A percentile compares a stretch with the other conserved stretches of the same genome.
phyloP scores from a whole-genome alignment of 2,888 invertebrate species.

The Phaonia tiefii region DNA sequence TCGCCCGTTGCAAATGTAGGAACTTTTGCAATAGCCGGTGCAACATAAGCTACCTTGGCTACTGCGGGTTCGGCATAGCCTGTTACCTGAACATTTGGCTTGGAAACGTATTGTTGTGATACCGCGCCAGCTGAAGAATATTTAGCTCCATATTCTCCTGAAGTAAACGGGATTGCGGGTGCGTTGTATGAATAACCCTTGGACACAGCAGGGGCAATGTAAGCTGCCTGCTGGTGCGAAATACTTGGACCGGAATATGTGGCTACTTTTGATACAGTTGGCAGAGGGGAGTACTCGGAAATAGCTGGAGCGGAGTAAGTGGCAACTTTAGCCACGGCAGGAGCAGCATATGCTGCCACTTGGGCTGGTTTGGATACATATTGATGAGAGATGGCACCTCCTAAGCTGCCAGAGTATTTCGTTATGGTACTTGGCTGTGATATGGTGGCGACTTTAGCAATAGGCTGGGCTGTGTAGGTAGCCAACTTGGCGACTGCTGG shows the following conservation, averaged over 20 bases:
- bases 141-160: slow-evolving; percentile 26
- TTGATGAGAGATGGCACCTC: slow-evolving; percentile 70
- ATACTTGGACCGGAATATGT: slow-evolving; percentile 64
- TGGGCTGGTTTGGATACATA: slow-evolving; percentile 76
- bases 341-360: slow-evolving; percentile 73
- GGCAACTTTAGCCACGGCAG: slow-evolving; percentile 70
- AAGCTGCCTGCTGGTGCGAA: slow-evolving; percentile 43
- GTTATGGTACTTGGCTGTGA: slow-evolving; percentile 63
- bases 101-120: slow-evolving; percentile 70
- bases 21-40: slow-evolving; percentile 66
- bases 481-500: slow-evolving; percentile 60
- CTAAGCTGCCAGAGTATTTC: slow-evolving; percentile 64
- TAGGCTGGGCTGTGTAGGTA: slow-evolving; percentile 65
- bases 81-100: slow-evolving; percentile 69
- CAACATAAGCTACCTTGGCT: slow-evolving; percentile 61
- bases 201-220: slow-evolving; percentile 64
- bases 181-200: slow-evolving; percentile 69
- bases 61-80: slow-evolving; percentile 62
- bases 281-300: slow-evolving; percentile 67
- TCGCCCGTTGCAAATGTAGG: slow-evolving; percentile 67
- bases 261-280: slow-evolving; percentile 67
- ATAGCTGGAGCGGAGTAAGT: slow-evolving; percentile 69
- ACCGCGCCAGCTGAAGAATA: slow-evolving; percentile 60
- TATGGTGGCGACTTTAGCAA: slow-evolving; percentile 68
- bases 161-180: slow-evolving; percentile 62